Conservation (phyloP, 1,140 invertebrate species). For the Zaprionus capensis region DNA sequence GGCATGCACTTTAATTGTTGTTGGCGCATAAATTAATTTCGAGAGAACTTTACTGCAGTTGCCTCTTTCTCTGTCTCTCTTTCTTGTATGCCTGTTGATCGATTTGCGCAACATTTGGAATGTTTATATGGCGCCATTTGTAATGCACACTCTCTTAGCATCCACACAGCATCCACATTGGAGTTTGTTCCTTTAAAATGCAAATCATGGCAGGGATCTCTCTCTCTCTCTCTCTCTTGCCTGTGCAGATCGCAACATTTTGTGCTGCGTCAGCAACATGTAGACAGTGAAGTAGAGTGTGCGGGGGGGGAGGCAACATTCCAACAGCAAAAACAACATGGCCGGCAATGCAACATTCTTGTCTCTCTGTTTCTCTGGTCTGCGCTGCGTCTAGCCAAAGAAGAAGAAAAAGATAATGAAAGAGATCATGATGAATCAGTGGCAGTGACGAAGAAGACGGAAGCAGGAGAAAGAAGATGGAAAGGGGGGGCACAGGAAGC, state of each 20-base stretch:
- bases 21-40: conserved; percentile 1
- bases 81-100: neutral
- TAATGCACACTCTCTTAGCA: neutral
- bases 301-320: neutral
- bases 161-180: neutral
- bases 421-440: neutral
- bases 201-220: conserved; percentile 12
- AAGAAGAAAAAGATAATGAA: neutral
- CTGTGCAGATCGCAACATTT: conserved; percentile 11
- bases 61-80: neutral
- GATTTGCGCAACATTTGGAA: conserved; percentile 27
- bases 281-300: neutral
- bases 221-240: neutral
- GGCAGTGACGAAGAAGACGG: neutral
- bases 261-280: conserved; percentile 35
- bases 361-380: conserved; percentile 42
- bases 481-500: conserved; percentile 14
- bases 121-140: conserved; percentile 16
- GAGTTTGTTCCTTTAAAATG: conserved; percentile 3
- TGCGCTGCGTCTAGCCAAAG: conserved; percentile 63
- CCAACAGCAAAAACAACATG: conserved; percentile 23
- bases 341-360: conserved; percentile 41
- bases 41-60: neutral
- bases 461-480: neutral
- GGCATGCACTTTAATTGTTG: conserved; percentile 1